Evolutionary conservation across 1,140 invertebrate species (phyloP), one percentile per base, ranked within the genome.

Genomic region (Goniozus legneri): DNA sequence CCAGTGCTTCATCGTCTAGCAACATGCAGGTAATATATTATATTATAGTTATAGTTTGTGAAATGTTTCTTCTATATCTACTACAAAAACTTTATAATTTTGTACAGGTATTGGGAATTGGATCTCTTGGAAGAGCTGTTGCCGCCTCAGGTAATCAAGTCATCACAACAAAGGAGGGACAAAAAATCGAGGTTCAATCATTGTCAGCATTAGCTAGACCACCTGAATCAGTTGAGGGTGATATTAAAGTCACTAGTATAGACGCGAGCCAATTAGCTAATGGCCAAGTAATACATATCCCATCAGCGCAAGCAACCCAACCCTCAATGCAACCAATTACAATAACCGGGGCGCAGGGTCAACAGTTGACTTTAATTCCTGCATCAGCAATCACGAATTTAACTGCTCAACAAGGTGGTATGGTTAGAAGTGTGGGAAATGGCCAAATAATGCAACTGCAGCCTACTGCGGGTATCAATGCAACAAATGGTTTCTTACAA

Each of bases 281-380:
- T 47, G 67, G 73, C 31, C 75, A 77, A 62, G 70, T 76, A 13
- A 74, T 77, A 57, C 73, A 76, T 56, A 76, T 76, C 33, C 72
- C 72, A 8, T 50, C 71, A 30, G 64, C 72, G 0, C 71, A 73
- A 45, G 52, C 66, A 19, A 37, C 71, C 1, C 75, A 75, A 42
- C 60, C 65, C 15, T 53, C 67, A 8, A 66, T 72, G 16, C 80
- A 82, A 44, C 80, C 81, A 12, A 80, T 84, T 13, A 84, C 80
- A 13, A 80, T 84, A 46, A 82, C 82, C 30, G 72, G 81, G 53
- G 77, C 82, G 2, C 83, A 84, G 68, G 83, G 83, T 1, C 85
- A 87, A 62, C 85, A 88, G 59, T 75, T 88, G 40, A 87, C 85
- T 1, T 77, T 88, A 12, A 88, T 88, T 54, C 83, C 83, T 22